Evolutionary conservation across 2,888 invertebrate species (phyloP), one percentile per base, ranked within the genome.

Genomic region (Chirona hameri): DNA sequence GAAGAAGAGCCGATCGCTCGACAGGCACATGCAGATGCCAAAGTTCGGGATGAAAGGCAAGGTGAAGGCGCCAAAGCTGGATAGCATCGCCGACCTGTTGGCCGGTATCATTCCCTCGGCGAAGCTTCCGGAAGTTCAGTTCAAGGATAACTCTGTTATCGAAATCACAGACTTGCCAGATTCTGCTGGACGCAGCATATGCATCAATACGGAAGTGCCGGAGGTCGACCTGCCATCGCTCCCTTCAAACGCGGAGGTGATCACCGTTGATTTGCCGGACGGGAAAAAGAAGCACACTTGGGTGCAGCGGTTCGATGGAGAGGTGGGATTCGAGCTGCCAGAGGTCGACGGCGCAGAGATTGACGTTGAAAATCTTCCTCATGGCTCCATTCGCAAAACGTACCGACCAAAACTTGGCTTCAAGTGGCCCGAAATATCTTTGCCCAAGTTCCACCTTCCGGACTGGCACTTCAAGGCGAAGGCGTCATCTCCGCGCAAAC

Each of bases 311-410:
- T 72, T 81, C 21, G 81, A 83, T 21, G 81, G 81, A 39, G 83
- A 81, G 21, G 83, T 79, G 48, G 81, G 80, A 39, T 27, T 83
- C 55, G 83, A 82, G 18, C 27, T 84, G 18, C 82, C 82, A 21
- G 69, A 82, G n/a, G 55, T 81, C 21, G 83, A 83, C 29, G 79
- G 80, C n/a, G 83, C 82, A 27, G 82, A 83, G 52, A 76, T 83
- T 27, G 48, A 83, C 52, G 81, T 83, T 24, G 82, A 83, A 18
- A 80, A n/a, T 3, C 55, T 79, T n/a, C 81, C 82, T 21, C 57
- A 80, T 29, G 80, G 79, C 48, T 29, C 46, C 9, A 24, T 55
- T 10, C 60, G 82, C 29, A 21, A 46, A n/a, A 72, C 39, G 5
- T 57, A 72, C 48, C 18, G 31, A 27, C 69, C 81, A 52, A 81